Evolutionary conservation across 2,797 vertebrate genomes (phyloP), one percentile per base, ranked within the genome.

Genomic region (Vultur gryphus): DNA sequence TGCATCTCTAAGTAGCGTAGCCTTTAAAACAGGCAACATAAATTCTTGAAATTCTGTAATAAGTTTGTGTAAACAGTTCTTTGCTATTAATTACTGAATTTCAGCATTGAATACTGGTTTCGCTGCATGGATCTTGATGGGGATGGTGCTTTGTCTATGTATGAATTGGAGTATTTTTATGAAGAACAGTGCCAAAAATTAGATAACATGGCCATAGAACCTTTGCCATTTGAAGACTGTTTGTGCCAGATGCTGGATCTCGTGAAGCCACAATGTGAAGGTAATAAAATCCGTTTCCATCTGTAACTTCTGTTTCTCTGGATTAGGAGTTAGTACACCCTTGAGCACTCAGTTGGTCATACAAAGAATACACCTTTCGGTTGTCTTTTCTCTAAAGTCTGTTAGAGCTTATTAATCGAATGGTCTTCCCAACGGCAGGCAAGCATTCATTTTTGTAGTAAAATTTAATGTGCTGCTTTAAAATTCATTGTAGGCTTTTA

Each of bases 41-140:
- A 48, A 62, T 58, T 71, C 23, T 48, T 78, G 29, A 61, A n/a
- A 51, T 24, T 33, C 25, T 89, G 15, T 75, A 39, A 3, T 71
- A 55, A 52, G 13, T 54, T 61, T 87, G 13, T 58, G 26, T 85
- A 64, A 94, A 58, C 15, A 26, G 31, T 55, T 90, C 28, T 80
- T 46, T 87, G 52, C 64, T 86, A 7, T 87, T 58, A 51, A 92
- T 85, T 89, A 48, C 66, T 79, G 73, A 51, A 62, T 92, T 65
- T 54, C 98, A 99, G 99, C 97, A 99, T 99, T 87, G 99, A 99
- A 97, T 99, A 99, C 97, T 99, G 99, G 99, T 99, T 99, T 98
- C 99, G 99, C 95, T 99, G 99, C 89, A 99, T 99, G 99, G 99
- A 99, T 97, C 97, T 99, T 90, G 99, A 99, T 44, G 99, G 99